phyloP scores from a whole-genome alignment of 2,113 vertebrate genomes.

The Caranx melampygus region DNA sequence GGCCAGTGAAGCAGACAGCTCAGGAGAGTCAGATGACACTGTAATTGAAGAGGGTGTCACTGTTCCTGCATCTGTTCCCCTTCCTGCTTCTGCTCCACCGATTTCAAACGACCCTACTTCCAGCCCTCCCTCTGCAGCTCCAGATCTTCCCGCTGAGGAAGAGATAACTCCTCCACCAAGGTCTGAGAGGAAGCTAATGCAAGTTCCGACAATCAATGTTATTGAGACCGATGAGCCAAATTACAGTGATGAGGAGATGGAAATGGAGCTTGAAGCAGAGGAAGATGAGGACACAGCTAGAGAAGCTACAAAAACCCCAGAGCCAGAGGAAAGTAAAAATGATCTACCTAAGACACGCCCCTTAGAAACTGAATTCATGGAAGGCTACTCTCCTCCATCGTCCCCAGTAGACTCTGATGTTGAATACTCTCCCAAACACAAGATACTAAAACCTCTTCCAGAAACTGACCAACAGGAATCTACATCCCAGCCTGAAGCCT shows the following conservation, averaged over 20 bases:
- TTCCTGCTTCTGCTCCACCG: slow-evolving; percentile 14
- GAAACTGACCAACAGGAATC: slow-evolving; percentile 27
- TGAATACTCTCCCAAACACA: slow-evolving; percentile 71
- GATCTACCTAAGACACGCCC: slow-evolving; percentile 56
- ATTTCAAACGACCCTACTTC: slow-evolving; percentile 38
- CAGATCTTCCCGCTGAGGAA: slow-evolving; percentile 33
- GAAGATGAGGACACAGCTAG: slow-evolving; percentile 61
- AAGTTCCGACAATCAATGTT: slow-evolving; percentile 86
- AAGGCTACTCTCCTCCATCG: slow-evolving; percentile 75
- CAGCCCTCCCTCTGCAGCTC: neutral
- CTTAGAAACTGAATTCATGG: slow-evolving; percentile 72
- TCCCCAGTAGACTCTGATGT: slow-evolving; percentile 75
- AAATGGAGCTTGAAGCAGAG: slow-evolving; percentile 68
- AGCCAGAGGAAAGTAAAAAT: slow-evolving; percentile 32
- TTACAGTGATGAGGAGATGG: slow-evolving; percentile 82
- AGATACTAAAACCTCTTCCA: slow-evolving; percentile 26
- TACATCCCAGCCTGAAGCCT: slow-evolving; percentile 15
- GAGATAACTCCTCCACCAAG: slow-evolving; percentile 47
- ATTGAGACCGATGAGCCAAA: slow-evolving; percentile 85
- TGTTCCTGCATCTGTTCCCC: slow-evolving; percentile 11
- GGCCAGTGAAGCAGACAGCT: slow-evolving; percentile 87
- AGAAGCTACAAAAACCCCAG: slow-evolving; percentile 37
- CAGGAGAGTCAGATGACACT: slow-evolving; percentile 91
- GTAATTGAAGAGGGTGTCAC: slow-evolving; percentile 86
- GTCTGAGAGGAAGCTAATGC: slow-evolving; percentile 74